phyloP scores from a whole-genome alignment of 2,113 vertebrate species.

The Upupa epops region DNA sequence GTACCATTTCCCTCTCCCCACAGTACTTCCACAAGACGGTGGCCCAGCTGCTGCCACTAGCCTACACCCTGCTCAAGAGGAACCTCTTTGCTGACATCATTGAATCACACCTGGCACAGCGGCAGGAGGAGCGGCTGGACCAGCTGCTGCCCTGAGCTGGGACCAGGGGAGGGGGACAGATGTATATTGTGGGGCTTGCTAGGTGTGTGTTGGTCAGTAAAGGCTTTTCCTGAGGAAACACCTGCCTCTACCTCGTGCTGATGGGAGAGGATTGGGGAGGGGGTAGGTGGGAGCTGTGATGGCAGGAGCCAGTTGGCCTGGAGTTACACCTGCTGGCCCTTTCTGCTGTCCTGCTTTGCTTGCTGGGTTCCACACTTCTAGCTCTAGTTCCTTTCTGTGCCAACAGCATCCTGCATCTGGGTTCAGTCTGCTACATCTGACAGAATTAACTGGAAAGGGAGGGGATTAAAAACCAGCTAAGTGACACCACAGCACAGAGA shows the following conservation, averaged over 20 bases:
- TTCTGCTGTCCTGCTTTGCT: too few species aligned
- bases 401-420: background rate
- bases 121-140: conserved; percentile 81
- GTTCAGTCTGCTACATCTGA: fast-evolving
- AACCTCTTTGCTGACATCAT: conserved; percentile 90
- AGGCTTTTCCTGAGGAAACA: too few species aligned
- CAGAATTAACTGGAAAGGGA: background rate
- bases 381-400: background rate
- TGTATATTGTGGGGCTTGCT: too few species aligned
- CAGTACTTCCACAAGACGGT: conserved; percentile 97
- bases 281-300: too few species aligned
- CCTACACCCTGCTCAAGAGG: conserved; percentile 90
- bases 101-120: conserved; percentile 83
- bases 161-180: too few species aligned
- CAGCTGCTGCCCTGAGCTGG: conserved; percentile 77
- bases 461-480: background rate
- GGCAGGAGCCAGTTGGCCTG: too few species aligned
- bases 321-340: too few species aligned
- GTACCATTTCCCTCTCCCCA: background rate
- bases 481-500: background rate
- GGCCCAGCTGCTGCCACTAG: conserved; percentile 90
- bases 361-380: too few species aligned
- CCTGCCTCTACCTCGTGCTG: too few species aligned
- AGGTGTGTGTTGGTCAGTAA: too few species aligned
- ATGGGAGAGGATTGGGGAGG: too few species aligned